Conservation (phyloP, 2,797 vertebrate species). For the Channallabes apus region DNA sequence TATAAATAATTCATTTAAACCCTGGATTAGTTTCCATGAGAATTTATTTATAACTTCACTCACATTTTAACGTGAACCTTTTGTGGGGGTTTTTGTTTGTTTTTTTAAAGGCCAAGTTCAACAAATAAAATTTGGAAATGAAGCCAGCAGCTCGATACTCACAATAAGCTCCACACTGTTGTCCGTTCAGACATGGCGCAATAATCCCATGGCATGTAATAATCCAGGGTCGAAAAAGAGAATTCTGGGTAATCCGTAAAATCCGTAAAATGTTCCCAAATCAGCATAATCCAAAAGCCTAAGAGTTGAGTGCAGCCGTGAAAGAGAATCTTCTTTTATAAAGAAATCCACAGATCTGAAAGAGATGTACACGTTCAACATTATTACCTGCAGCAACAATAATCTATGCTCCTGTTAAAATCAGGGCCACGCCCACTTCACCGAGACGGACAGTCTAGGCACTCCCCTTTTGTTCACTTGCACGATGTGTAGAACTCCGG, state of each 20-base stretch:
- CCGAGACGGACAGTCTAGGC: neutral
- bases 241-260: conserved; percentile 33
- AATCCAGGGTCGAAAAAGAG: conserved; percentile 10
- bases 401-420: neutral
- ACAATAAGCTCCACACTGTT: neutral
- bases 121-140: neutral
- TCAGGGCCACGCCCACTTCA: neutral
- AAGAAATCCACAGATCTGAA: conserved; percentile 10
- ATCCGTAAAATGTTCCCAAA: neutral
- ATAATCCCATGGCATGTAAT: conserved; percentile 32
- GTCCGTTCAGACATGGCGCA: neutral
- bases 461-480: neutral
- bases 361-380: neutral
- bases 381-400: neutral
- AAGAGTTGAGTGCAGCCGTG: neutral
- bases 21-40: neutral
- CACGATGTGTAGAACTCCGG: neutral
- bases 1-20: neutral
- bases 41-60: neutral
- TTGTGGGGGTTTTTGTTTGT: neutral
- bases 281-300: conserved; percentile 8
- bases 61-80: neutral
- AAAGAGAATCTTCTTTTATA: neutral
- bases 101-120: neutral
- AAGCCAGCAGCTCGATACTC: neutral